These are phyloP conservation scores for Plestiodon gilberti DNA, from an alignment of 2,113 vertebrate genomes.

Conservation along the genomic window DNA sequence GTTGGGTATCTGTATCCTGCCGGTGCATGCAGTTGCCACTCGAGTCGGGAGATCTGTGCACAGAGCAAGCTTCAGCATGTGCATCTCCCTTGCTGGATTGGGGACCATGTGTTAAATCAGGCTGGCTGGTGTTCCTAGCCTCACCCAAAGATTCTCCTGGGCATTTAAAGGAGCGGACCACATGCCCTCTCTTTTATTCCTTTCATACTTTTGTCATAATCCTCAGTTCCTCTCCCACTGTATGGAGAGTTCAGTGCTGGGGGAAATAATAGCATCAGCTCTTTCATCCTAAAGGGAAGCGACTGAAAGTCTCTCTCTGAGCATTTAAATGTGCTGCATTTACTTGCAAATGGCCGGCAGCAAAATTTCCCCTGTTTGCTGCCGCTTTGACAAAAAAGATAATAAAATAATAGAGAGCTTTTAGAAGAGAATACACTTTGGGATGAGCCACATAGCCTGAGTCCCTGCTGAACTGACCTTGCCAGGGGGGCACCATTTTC, in stretches of 20 bases:
- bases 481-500: background rate
- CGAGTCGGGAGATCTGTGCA: background rate
- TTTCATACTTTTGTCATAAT: conserved; percentile 31
- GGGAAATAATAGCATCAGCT: conserved; percentile 54
- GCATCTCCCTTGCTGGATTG: background rate
- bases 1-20: background rate
- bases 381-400: conserved; percentile 38
- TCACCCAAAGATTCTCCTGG: background rate
- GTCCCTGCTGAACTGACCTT: background rate
- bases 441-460: background rate
- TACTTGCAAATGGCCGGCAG: conserved; percentile 60
- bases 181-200: background rate
- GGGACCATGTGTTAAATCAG: background rate
- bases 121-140: background rate
- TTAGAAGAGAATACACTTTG: background rate
- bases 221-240: conserved; percentile 36
- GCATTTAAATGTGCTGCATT: conserved; percentile 69
- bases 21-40: too few relatives aligned
- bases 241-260: conserved; percentile 38
- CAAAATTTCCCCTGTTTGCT: conserved; percentile 61
- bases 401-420: background rate
- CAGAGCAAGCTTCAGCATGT: background rate
- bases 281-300: conserved; percentile 61
- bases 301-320: conserved; percentile 65
- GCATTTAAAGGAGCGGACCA: conserved; percentile 26